Conservation (phyloP, 2,113 vertebrate species). For the Xerus inauris region DNA sequence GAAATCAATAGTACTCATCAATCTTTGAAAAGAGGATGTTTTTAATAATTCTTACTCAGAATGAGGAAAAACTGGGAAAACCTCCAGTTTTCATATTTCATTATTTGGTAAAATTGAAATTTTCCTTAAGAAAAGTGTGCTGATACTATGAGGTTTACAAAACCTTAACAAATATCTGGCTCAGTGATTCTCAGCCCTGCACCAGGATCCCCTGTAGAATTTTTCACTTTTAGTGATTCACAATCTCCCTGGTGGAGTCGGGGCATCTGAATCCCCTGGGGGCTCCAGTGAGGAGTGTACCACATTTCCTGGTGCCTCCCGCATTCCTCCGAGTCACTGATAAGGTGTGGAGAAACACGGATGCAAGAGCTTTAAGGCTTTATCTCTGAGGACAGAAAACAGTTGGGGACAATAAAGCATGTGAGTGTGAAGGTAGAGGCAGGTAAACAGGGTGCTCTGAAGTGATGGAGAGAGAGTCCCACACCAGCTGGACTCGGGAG, state of each 20-base stretch:
- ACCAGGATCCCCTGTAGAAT: background rate
- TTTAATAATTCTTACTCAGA: background rate
- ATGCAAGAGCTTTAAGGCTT: background rate
- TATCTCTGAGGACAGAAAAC: background rate
- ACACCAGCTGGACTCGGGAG: background rate
- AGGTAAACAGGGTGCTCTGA: background rate
- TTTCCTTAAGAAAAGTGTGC: background rate
- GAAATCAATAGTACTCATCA: background rate
- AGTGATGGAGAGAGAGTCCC: background rate
- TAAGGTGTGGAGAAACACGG: background rate
- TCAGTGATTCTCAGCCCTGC: background rate
- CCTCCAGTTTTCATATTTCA: background rate
- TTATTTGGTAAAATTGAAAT: constrained; percentile 8
- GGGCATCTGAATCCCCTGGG: background rate
- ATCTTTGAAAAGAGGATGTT: background rate
- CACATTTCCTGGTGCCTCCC: too few relatives aligned
- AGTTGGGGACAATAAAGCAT: background rate
- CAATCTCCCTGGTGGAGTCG: background rate
- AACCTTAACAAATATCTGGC: background rate
- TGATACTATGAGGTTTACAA: background rate
- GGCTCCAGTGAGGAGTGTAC: background rate
- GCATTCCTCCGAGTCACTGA: background rate
- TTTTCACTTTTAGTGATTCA: background rate
- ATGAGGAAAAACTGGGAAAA: background rate
- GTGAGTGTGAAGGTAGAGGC: background rate